phyloP scores from a whole-genome alignment of 2,113 vertebrate genomes.

The Pachyramphus minor region DNA sequence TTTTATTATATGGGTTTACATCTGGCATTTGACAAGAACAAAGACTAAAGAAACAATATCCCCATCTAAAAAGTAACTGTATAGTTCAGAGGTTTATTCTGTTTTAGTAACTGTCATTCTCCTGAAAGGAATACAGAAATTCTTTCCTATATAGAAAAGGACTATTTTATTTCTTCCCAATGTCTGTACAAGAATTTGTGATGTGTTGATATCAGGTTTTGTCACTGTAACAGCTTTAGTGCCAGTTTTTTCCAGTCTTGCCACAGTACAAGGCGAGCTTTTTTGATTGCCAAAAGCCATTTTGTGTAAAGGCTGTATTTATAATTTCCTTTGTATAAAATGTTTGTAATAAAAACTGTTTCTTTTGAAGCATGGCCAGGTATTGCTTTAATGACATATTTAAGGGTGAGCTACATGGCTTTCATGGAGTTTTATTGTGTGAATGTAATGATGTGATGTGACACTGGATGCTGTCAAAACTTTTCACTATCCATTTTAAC shows the following conservation, averaged over 20 bases:
- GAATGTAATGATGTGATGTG: accelerated
- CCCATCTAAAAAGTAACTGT: not conserved
- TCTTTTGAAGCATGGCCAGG: not conserved
- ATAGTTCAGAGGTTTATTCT: not conserved
- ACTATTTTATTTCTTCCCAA: not conserved
- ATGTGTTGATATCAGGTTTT: not conserved
- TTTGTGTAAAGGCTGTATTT: not conserved
- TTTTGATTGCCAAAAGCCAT: not conserved
- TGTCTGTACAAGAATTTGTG: not conserved
- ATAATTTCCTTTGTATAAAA: not conserved
- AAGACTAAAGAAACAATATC: not conserved
- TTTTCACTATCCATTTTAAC: not conserved
- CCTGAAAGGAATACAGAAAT: not conserved
- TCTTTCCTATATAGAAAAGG: not conserved
- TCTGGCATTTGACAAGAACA: not conserved
- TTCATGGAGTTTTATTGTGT: not conserved
- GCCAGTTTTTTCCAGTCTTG: not conserved
- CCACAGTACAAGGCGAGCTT: accelerated
- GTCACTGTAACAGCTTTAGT: not conserved
- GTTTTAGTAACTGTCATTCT: not conserved
- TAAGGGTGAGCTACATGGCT: accelerated
- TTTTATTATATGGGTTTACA: not conserved
- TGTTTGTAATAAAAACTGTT: conserved; percentile 22
- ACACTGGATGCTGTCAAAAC: not conserved
- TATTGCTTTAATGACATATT: accelerated